These are phyloP conservation scores for Diplazon laetatorius DNA, from an alignment of 2,888 invertebrate genomes.

Conservation along the genomic window DNA sequence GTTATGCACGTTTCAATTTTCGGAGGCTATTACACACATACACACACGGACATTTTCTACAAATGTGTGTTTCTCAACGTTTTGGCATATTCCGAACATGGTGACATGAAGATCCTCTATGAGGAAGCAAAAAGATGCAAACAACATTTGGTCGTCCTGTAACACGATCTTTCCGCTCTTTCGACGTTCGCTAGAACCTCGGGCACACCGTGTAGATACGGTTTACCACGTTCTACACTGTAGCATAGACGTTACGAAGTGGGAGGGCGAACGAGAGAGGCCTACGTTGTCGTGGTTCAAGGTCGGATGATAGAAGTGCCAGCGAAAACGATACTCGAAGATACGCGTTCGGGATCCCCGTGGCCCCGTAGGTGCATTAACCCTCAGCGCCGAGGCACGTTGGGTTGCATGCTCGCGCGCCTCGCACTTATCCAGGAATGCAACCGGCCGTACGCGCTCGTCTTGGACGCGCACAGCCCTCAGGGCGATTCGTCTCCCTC, in stretches of 20 bases:
- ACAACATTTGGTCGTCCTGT: too few relatives aligned
- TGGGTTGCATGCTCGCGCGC: constrained; percentile 55
- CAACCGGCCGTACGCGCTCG: constrained; percentile 62
- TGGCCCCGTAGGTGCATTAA: constrained; percentile 67
- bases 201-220: too few relatives aligned
- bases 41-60: too few relatives aligned
- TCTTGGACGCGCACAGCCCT: constrained; percentile 13
- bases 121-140: too few relatives aligned
- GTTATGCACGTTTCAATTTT: too few relatives aligned
- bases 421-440: constrained; percentile 69
- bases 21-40: too few relatives aligned
- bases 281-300: constrained; percentile 64
- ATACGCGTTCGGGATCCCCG: constrained; percentile 53
- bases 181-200: too few relatives aligned
- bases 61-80: too few relatives aligned
- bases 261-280: constrained; percentile 46
- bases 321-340: constrained; percentile 68
- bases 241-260: constrained; percentile 4
- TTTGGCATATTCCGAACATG: too few relatives aligned
- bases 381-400: constrained; percentile 60
- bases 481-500: constrained; percentile 33
- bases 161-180: too few relatives aligned
- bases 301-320: constrained; percentile 66
- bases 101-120: too few relatives aligned
- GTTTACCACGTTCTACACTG: background rate